Conservation (phyloP, 2,888 invertebrate genomes). For the Lapara coniferarum region DNA sequence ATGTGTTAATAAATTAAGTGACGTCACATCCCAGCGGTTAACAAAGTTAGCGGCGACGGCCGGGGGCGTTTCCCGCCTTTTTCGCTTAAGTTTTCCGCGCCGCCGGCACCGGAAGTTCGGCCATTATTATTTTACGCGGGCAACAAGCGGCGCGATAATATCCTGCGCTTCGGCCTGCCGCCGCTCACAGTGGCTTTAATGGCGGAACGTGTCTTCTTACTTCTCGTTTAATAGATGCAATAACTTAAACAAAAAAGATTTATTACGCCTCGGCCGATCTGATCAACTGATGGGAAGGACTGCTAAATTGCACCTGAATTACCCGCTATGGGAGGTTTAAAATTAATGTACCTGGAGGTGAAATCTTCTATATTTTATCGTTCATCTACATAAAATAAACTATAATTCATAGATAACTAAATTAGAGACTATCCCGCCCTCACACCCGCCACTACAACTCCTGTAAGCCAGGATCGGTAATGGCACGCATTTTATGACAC, state of each 20-base stretch:
- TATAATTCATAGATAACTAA: not conserved
- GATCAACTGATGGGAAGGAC: slow-evolving; percentile 43
- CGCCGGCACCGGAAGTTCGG: slow-evolving; percentile 84
- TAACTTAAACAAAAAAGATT: slow-evolving; percentile 79
- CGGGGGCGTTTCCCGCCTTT: slow-evolving; percentile 80
- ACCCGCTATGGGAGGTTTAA: not conserved
- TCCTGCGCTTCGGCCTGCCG: slow-evolving; percentile 71
- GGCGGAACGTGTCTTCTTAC: slow-evolving; percentile 80
- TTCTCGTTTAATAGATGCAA: slow-evolving; percentile 80
- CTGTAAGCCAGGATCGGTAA: no score
- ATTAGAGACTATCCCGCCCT: no score
- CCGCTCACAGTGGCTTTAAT: slow-evolving; percentile 71
- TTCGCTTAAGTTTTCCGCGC: slow-evolving; percentile 81
- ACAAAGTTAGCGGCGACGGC: slow-evolving; percentile 72
- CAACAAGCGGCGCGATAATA: slow-evolving; percentile 85
- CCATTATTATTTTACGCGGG: slow-evolving; percentile 85
- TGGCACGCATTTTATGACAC: no score
- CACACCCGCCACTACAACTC: no score
- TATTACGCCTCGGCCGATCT: slow-evolving; percentile 56
- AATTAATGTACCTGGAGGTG: slow-evolving; percentile 4
- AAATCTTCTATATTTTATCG: not conserved
- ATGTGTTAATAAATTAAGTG: slow-evolving; percentile 84
- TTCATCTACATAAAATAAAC: not conserved
- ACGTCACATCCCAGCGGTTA: slow-evolving; percentile 78
- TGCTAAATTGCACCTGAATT: slow-evolving; percentile 22